Evolutionary conservation across 1,140 invertebrate genomes (phyloP), one percentile per base, ranked within the genome.

Genomic region (Conus ventricosus): DNA sequence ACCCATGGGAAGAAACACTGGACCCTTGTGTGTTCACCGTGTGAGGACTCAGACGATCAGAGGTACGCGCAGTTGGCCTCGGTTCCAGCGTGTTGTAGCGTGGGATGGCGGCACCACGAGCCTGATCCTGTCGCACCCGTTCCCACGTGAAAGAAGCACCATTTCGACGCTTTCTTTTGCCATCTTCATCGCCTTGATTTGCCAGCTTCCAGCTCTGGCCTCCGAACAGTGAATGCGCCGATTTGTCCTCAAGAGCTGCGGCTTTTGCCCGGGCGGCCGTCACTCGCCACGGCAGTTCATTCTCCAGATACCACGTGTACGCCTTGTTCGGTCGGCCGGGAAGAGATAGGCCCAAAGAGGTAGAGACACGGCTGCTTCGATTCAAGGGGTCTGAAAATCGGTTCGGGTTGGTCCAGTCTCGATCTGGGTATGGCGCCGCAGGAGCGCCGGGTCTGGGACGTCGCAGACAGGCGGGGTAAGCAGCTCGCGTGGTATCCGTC

Each of bases 251-350:
- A 27, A 80, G 39, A 15, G 17, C 39, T 7, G 20, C 82, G 54
- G 75, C 53, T 23, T 23, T 25, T 0, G 63, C 7, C 85, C 53
- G 53, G 23, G 85, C 25, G 4, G 54, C 27, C 54, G 51, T 78
- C 51, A n/a, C 53, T 80, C 27, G 54, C 71, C 85, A 87, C 13
- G 85, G 85, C 53, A 80, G 75, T n/a, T 54, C 54, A 75, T 80
- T 78, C 23, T 87, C 85, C 23, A 87, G 85, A 75, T 87, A 80
- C 85, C 85, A 87, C 39, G 85, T 55, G 75, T 78, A 78, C 51
- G 85, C 85, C 54, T 87, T 87, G 51, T 54, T 67, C 7, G 75
- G 51, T 3, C 85, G 71, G 15, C 51, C 54, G 39, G 75, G 71
- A 7, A 78, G 75, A 20, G 27, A 25, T 23, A 85, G 57, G 57